These are phyloP conservation scores for Catalaphyllia jardinei DNA, from an alignment of 64 coral and sea anemone species.

Conservation along the genomic window DNA sequence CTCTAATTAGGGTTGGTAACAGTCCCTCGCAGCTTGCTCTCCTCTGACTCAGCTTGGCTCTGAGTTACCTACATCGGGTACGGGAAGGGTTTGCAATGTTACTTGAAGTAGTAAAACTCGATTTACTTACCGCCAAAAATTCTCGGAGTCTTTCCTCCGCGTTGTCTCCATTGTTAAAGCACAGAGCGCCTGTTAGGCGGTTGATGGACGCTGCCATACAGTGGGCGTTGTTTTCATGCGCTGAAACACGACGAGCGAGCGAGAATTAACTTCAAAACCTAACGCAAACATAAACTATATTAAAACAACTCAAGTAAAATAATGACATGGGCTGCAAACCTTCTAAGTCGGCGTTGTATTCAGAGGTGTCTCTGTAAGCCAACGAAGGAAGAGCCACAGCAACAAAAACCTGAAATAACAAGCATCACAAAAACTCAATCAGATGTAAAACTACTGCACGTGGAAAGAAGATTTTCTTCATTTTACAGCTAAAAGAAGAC, in stretches of 20 bases:
- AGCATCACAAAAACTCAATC: no score
- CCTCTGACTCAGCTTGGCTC: no score
- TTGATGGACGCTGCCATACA: constrained; percentile 82
- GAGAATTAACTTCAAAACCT: no score
- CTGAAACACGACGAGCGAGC: neutral
- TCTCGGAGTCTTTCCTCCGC: constrained; percentile 85
- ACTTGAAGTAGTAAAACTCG: neutral
- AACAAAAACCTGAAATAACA: constrained; percentile 68
- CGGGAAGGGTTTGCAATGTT: no score
- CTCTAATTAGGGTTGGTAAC: no score
- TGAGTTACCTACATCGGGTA: no score
- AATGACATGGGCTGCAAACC: constrained; percentile 26
- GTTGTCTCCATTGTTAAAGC: constrained; percentile 92
- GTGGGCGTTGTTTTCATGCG: constrained; percentile 91
- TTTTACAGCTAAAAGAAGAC: no score
- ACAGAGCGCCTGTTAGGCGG: constrained; percentile 75
- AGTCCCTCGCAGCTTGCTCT: no score
- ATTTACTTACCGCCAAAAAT: constrained; percentile 85
- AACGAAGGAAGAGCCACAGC: constrained; percentile 83
- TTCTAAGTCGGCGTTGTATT: constrained; percentile 87
- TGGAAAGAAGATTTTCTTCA: no score
- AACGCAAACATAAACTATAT: no score
- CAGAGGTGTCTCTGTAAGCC: constrained; percentile 77
- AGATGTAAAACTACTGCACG: no score
- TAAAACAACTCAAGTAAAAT: no score